These are phyloP conservation scores for Amiota mariae DNA, from an alignment of 2,888 invertebrate species.

Conservation along the genomic window DNA sequence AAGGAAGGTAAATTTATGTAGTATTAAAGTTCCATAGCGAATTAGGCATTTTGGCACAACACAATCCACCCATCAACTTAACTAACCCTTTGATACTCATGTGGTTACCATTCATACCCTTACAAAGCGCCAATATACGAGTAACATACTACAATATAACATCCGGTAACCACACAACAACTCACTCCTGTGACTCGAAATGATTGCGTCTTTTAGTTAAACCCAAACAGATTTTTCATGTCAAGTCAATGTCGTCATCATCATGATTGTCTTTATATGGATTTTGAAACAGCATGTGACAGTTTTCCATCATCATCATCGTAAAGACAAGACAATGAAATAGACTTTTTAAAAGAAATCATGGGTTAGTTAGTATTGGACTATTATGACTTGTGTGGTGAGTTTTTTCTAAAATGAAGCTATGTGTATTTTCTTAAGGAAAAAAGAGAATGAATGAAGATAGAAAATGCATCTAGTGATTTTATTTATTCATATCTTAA, in stretches of 20 bases:
- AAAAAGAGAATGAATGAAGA: too few species aligned
- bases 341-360: too few species aligned
- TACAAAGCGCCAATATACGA: too few species aligned
- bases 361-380: too few species aligned
- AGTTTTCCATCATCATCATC: constrained; percentile 34
- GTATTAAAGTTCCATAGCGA: neutral
- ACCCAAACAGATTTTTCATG: constrained; percentile 39
- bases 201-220: neutral
- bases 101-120: neutral
- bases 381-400: too few species aligned
- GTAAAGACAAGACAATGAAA: neutral
- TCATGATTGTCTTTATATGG: constrained; percentile 4
- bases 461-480: too few species aligned
- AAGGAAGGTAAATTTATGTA: neutral
- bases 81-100: too few species aligned
- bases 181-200: constrained; percentile 1
- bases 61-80: too few species aligned
- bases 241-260: constrained; percentile 10
- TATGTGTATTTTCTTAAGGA: too few species aligned
- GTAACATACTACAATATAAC: too few species aligned
- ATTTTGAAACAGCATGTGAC: constrained; percentile 28
- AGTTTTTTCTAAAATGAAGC: too few species aligned
- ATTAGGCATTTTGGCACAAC: constrained; percentile 1
- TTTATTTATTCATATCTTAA: too few species aligned
- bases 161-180: neutral